phyloP scores from a whole-genome alignment of 2,113 vertebrate species.

The Hippocampus mohnikei region DNA sequence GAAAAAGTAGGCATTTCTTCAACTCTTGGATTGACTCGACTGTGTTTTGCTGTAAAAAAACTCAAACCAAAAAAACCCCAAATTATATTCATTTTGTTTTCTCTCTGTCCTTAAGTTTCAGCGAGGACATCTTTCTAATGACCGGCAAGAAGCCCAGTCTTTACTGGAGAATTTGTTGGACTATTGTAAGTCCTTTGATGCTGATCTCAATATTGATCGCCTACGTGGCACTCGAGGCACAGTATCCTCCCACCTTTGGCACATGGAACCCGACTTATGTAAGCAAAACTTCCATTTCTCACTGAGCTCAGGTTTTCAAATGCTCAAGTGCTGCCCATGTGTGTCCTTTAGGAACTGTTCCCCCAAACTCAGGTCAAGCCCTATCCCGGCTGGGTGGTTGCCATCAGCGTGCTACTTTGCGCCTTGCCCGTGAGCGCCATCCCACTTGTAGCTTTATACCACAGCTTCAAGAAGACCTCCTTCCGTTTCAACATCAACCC shows the following conservation, averaged over 20 bases:
- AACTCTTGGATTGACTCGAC: not conserved
- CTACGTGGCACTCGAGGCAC: conserved; percentile 70
- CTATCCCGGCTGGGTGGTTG: conserved; percentile 80
- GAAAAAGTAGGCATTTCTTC: conserved; percentile 66
- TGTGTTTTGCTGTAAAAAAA: too few relatives aligned
- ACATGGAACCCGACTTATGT: conserved; percentile 84
- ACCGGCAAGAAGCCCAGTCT: conserved; percentile 75
- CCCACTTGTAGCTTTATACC: conserved; percentile 69
- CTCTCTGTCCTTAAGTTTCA: conserved; percentile 72
- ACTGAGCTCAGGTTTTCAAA: too few relatives aligned
- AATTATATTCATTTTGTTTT: not conserved
- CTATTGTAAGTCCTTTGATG: conserved; percentile 79
- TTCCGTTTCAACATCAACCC: not conserved
- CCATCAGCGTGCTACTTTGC: conserved; percentile 71
- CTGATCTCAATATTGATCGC: conserved; percentile 76
- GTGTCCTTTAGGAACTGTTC: conserved; percentile 63
- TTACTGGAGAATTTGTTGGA: conserved; percentile 84
- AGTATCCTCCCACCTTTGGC: conserved; percentile 62
- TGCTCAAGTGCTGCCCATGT: conserved; percentile 1
- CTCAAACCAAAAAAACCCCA: too few relatives aligned
- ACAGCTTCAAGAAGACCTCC: not conserved
- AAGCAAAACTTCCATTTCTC: conserved; percentile 10
- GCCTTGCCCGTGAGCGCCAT: conserved; percentile 69
- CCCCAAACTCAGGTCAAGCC: conserved; percentile 68
- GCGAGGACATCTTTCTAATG: conserved; percentile 81